phyloP scores from a whole-genome alignment of 2,797 vertebrate species.

The Megaceryle alcyon region DNA sequence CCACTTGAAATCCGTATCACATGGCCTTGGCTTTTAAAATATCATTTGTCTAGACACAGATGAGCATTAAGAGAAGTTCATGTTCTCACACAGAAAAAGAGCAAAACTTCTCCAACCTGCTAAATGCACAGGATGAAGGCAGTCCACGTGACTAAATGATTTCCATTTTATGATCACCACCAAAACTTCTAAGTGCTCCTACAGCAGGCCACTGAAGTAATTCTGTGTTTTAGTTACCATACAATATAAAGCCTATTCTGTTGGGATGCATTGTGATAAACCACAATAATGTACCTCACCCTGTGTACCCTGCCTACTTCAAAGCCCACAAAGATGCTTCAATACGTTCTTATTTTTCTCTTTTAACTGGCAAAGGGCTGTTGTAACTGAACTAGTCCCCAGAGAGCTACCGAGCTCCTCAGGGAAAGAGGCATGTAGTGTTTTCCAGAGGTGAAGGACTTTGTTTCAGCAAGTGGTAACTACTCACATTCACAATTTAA shows the following conservation, averaged over 20 bases:
- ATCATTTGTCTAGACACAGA: background rate
- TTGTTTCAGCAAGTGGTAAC: background rate
- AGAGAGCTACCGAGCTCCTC: background rate
- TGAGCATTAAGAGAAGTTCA: background rate
- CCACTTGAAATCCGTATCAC: background rate
- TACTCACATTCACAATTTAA: background rate
- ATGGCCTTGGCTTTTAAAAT: background rate
- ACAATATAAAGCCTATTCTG: background rate
- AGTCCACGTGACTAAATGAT: background rate
- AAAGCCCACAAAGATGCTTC: background rate
- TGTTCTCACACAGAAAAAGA: background rate
- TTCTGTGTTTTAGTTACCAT: background rate
- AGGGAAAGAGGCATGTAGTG: background rate
- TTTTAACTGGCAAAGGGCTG: background rate
- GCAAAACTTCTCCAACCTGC: background rate
- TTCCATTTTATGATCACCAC: background rate
- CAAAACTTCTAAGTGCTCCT: background rate
- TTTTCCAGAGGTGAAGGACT: background rate
- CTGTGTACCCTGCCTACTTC: background rate
- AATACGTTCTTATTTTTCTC: background rate
- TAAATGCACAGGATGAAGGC: constrained; percentile 1
- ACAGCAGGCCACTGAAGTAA: background rate
- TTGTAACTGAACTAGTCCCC: background rate
- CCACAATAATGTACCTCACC: background rate
- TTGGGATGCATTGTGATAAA: background rate